These are phyloP conservation scores for Subacronicta megacephala DNA, from an alignment of 2,888 invertebrate genomes.

Conservation along the genomic window DNA sequence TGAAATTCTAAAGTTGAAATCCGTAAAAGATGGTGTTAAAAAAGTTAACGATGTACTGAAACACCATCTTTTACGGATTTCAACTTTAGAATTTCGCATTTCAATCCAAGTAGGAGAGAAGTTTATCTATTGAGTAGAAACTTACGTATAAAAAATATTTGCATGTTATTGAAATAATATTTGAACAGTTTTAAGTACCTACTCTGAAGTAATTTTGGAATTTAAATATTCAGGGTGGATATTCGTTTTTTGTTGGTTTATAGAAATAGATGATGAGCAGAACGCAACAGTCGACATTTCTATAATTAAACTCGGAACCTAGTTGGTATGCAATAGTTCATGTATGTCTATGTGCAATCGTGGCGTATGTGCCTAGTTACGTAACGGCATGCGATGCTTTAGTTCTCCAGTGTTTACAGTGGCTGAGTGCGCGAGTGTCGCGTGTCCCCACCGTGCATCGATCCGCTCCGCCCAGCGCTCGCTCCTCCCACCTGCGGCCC, in stretches of 20 bases:
- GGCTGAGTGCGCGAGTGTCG: slow-evolving; percentile 83
- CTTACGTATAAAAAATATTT: too few species aligned
- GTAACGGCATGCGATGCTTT: slow-evolving; percentile 77
- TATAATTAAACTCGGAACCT: slow-evolving; percentile 56
- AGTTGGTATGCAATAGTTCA: slow-evolving; percentile 48
- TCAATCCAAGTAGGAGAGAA: too few species aligned
- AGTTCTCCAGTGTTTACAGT: slow-evolving; percentile 81
- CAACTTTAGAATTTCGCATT: too few species aligned
- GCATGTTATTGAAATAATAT: too few species aligned
- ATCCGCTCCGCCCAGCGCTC: slow-evolving; percentile 88
- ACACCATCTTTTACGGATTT: too few species aligned
- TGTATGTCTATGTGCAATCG: slow-evolving; percentile 56
- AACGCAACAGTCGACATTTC: slow-evolving; percentile 41
- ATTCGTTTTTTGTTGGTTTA: slow-evolving; percentile 13
- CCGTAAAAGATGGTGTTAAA: too few species aligned
- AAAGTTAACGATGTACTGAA: too few species aligned
- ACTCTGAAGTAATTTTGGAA: too few species aligned
- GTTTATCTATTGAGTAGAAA: too few species aligned
- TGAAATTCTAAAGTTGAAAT: too few species aligned
- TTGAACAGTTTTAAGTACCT: too few species aligned
- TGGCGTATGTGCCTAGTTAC: slow-evolving; percentile 71
- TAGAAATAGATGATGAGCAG: not conserved
- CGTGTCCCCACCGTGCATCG: slow-evolving; percentile 88
- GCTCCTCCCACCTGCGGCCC: slow-evolving; percentile 84
- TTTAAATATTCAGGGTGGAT: too few species aligned